Conservation (phyloP, 2,888 invertebrate genomes). For the Alviniconcha strummeri region DNA sequence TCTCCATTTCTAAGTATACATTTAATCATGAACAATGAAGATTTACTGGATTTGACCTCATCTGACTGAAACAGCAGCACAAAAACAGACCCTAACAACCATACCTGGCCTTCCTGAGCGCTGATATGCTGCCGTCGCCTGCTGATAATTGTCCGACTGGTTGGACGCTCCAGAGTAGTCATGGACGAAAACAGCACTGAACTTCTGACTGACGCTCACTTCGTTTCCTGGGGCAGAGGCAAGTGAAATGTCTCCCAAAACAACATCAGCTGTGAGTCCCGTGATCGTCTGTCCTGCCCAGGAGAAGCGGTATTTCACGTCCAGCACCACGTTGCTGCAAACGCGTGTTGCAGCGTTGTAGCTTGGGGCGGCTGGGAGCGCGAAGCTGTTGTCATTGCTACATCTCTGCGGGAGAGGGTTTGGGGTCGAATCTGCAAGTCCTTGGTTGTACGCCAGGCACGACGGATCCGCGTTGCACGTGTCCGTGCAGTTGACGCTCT, state of each 20-base stretch:
- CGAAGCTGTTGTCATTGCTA: conserved; percentile 54
- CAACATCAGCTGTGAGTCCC: conserved; percentile 57
- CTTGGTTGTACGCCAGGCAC: conserved; percentile 40
- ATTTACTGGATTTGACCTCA: too few relatives aligned
- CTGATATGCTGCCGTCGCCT: conserved; percentile 45
- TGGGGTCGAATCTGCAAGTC: background rate
- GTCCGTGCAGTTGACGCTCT: conserved; percentile 45
- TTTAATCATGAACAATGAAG: too few relatives aligned
- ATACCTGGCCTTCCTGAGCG: conserved; percentile 64
- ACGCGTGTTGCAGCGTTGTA: conserved; percentile 25
- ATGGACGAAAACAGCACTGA: conserved; percentile 54
- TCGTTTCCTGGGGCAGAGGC: conserved; percentile 27
- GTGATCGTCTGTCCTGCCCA: conserved; percentile 60
- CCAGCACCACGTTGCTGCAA: conserved; percentile 64
- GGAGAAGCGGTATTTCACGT: conserved; percentile 62
- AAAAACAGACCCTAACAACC: too few relatives aligned
- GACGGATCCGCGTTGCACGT: conserved; percentile 38
- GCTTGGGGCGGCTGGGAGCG: conserved; percentile 48
- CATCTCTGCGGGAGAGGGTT: conserved; percentile 48
- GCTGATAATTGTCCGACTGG: conserved; percentile 51
- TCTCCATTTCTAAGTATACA: too few relatives aligned
- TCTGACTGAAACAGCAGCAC: too few relatives aligned
- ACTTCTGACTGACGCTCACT: conserved; percentile 55
- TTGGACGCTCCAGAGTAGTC: conserved; percentile 36
- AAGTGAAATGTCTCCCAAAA: conserved; percentile 54